Percentiles rank a stretch among this genome's conserved stretches.
phyloP scores from a whole-genome alignment of 1,140 invertebrate genomes.

The Telenomus remus region DNA sequence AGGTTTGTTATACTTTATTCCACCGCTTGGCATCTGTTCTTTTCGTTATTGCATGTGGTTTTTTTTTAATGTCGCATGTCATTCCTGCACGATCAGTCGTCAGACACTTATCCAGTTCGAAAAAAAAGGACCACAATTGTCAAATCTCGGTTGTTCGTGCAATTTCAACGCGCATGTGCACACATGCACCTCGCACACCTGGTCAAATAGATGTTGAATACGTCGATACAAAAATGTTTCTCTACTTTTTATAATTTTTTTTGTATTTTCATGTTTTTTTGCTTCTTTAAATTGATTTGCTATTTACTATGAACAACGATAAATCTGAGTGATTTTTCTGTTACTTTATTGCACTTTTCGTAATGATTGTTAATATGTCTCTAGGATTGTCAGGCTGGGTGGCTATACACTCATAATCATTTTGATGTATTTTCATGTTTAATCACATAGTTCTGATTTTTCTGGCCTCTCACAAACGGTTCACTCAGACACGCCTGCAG shows the following conservation, averaged over 20 bases:
- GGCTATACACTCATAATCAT: conserved; percentile 53
- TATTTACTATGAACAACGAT: conserved; percentile 31
- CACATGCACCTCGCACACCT: conserved; percentile 20
- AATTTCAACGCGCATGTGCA: conserved; percentile 4
- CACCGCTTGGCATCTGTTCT: neutral
- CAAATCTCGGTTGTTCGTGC: conserved; percentile 11
- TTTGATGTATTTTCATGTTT: conserved; percentile 23
- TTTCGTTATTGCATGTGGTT: conserved; percentile 40
- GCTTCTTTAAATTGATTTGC: too few relatives aligned
- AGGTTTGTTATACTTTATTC: conserved; percentile 24
- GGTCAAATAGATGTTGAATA: conserved; percentile 35
- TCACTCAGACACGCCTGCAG: conserved; percentile 52
- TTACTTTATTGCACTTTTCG: conserved; percentile 51
- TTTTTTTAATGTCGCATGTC: conserved; percentile 14
- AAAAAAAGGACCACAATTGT: neutral
- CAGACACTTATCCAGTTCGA: neutral
- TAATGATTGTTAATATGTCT: conserved; percentile 46
- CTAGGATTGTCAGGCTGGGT: conserved; percentile 57
- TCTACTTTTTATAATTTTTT: conserved; percentile 19
- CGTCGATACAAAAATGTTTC: conserved; percentile 41
- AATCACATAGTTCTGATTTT: conserved; percentile 11
- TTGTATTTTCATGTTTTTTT: conserved; percentile 3
- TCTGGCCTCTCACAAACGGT: conserved; percentile 30
- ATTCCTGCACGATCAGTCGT: conserved; percentile 18
- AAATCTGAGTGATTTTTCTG: conserved; percentile 25